phyloP scores from a whole-genome alignment of 1,140 invertebrate species.

The Argopecten irradians region DNA sequence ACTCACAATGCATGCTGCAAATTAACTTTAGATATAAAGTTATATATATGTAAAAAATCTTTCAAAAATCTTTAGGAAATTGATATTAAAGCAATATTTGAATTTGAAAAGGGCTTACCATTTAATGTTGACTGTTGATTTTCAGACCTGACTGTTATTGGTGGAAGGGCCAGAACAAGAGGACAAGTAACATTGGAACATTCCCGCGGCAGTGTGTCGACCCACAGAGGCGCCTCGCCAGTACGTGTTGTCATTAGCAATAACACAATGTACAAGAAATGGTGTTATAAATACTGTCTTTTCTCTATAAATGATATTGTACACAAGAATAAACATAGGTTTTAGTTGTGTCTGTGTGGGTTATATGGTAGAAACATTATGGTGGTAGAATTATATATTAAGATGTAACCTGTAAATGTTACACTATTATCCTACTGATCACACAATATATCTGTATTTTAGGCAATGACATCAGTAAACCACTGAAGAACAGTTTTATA shows the following conservation, averaged over 20 bases:
- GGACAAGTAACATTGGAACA: slow-evolving; percentile 89
- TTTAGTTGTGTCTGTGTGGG: not conserved
- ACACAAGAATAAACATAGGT: no score
- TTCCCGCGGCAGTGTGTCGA: slow-evolving; percentile 84
- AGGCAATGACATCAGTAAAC: slow-evolving; percentile 75
- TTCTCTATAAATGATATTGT: no score
- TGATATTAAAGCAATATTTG: no score
- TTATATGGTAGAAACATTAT: not conserved
- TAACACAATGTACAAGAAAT: no score
- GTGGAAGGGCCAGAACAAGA: slow-evolving; percentile 96
- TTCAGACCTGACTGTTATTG: slow-evolving; percentile 90
- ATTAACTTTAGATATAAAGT: no score
- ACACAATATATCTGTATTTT: slow-evolving; percentile 27
- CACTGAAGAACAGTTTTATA: slow-evolving; percentile 89
- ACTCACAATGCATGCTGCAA: no score
- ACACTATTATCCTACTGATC: not conserved
- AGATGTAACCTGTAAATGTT: not conserved
- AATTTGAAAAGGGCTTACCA: no score
- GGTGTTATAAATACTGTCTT: no score
- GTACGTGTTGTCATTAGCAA: no score
- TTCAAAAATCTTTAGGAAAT: no score
- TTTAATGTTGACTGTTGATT: not conserved
- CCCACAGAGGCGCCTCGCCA: slow-evolving; percentile 78
- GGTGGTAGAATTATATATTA: not conserved
- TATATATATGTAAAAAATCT: no score